Percentiles rank a stretch among this genome's conserved stretches.
These are phyloP conservation scores for Muscidifurax raptorellus DNA, from an alignment of 1,140 invertebrate genomes.

Conservation along the genomic window DNA sequence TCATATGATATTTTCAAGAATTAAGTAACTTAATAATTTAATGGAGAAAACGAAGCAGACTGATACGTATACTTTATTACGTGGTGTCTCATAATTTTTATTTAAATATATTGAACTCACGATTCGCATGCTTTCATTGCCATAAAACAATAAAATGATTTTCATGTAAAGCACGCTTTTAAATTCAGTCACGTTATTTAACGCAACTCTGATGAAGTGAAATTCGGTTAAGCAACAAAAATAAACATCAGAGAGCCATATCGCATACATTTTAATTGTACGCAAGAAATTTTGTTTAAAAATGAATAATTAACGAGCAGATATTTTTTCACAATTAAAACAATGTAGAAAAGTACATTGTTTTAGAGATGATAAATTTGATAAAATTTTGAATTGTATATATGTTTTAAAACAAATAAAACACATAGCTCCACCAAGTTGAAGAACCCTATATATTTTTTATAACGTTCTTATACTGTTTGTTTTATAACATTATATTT, in stretches of 20 bases:
- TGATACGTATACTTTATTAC: not conserved
- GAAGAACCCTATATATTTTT: too few species aligned
- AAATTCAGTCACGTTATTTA: not conserved
- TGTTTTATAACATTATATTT: too few species aligned
- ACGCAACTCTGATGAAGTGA: not conserved
- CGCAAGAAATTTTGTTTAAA: not conserved
- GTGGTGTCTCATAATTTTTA: not conserved
- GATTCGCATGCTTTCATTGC: not conserved
- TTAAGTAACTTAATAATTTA: too few species aligned
- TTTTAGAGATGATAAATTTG: too few species aligned
- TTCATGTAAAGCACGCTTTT: not conserved
- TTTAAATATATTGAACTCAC: not conserved
- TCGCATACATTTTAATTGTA: not conserved
- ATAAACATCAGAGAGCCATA: not conserved
- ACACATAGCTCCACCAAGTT: too few species aligned
- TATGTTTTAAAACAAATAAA: too few species aligned
- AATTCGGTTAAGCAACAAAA: not conserved
- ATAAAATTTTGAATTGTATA: too few species aligned
- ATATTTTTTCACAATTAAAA: too few species aligned
- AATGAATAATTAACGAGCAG: too few species aligned
- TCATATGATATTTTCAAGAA: too few species aligned
- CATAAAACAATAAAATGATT: not conserved
- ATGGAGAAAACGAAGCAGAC: not conserved
- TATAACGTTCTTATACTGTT: too few species aligned
- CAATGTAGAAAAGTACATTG: too few species aligned